Evolutionary conservation across 2,888 invertebrate species (phyloP), one percentile per base, ranked within the genome.

Genomic region (Pyrochroa serraticornis): DNA sequence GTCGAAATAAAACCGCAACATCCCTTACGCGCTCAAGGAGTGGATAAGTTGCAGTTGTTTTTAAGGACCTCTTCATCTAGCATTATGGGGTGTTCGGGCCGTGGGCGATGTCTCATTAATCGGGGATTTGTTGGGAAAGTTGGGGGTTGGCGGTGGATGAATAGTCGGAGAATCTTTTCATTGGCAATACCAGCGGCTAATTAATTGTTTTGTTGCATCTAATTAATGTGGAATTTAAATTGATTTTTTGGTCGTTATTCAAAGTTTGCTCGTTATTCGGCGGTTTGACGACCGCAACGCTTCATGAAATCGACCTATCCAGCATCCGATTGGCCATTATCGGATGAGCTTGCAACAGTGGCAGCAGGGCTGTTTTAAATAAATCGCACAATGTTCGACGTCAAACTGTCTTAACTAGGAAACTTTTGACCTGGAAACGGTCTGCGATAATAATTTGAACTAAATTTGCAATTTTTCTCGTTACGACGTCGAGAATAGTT

Each of bases 221-320:
- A 70, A 73, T 72, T 72, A 73, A 71, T 69, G 69, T 55, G 70
- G 68, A 71, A 71, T 73, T 67, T 71, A 69, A 70, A 71, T 72
- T 69, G 70, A 68, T 65, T 68, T 70, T 72, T 70, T 70, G 37
- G 39, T 38, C 35, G 49, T 58, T 51, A 57, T 60, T 43, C 57
- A 57, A 65, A 68, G 62, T 65, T 68, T 60, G 62, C 60, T 67
- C 63, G 60, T 66, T 65, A 65, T 36, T 37, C 36, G 34, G n/a
- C 13, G 56, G 53, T 59, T 63, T 59, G 48, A 53, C 49, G 51
- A 47, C 63, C 63, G 56, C 61, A 52, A 44, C 53, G 48, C 34
- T 52, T 37, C 14, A 35, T 52, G 52, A 36, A 31, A 44, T 44
- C 43, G 43, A 44, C 34, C 34, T 30, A 22, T 35, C 37, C 56